A percentile compares a stretch with the other conserved stretches of the same genome.
Conservation (phyloP, 2,888 invertebrate genomes). For the Melanchra persicariae region DNA sequence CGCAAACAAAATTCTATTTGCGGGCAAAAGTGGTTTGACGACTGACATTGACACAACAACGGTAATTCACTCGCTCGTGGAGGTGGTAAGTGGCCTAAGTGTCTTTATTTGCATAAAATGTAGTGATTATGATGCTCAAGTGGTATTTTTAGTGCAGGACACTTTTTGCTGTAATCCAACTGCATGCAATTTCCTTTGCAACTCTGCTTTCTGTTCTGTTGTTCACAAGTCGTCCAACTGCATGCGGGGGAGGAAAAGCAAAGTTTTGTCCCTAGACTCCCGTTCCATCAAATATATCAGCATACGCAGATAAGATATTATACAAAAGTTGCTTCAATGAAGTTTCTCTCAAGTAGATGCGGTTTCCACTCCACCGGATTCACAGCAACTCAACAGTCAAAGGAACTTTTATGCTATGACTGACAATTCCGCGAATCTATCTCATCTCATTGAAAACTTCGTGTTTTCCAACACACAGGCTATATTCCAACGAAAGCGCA, state of each 20-base stretch:
- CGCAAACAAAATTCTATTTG: too few relatives aligned
- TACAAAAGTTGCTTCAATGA: slow-evolving; percentile 27
- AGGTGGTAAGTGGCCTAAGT: too few relatives aligned
- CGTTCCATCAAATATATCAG: slow-evolving; percentile 25
- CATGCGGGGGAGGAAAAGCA: neutral
- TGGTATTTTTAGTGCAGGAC: too few relatives aligned
- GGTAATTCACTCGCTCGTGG: too few relatives aligned
- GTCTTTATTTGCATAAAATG: too few relatives aligned
- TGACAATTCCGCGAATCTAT: slow-evolving; percentile 14
- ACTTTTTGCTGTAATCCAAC: too few relatives aligned
- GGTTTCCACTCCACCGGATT: neutral
- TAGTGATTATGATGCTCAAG: too few relatives aligned
- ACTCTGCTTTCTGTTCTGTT: neutral
- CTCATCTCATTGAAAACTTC: slow-evolving; percentile 16
- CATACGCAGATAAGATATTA: slow-evolving; percentile 29
- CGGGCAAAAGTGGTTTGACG: too few relatives aligned
- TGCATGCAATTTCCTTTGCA: too few relatives aligned
- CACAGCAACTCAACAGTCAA: slow-evolving; percentile 4
- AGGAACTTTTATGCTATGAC: slow-evolving; percentile 3
- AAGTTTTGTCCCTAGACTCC: slow-evolving; percentile 20
- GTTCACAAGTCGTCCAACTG: neutral
- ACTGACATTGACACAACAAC: too few relatives aligned
- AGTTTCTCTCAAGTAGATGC: slow-evolving; percentile 7
- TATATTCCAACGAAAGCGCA: slow-evolving; percentile 2
- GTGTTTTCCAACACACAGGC: neutral